Base-by-base conservation (phyloP, 1,140 invertebrate species). In the Aphelinus certus region DNA sequence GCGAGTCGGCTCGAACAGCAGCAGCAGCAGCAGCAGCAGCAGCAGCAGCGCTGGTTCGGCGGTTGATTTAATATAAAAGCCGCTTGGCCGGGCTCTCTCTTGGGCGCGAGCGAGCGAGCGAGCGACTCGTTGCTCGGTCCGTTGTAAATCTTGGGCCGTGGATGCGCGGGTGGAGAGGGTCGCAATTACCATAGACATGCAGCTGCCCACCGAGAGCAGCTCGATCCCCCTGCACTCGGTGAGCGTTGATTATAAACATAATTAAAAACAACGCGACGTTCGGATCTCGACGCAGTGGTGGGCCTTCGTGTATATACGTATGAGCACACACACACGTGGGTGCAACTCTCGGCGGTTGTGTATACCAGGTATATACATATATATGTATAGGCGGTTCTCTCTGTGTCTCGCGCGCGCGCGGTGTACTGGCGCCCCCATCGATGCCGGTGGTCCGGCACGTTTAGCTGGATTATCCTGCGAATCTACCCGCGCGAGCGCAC, bases 171-270 rank as follows among this genome's bases (percentile, higher is more conserved):
- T 1, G 49, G 51, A 55, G 57, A 43, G 58, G 61, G 66, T 7
- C 42, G 43, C 79, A 82, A 87, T 88, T 88, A 88, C 85, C 86
- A 88, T 87, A 88, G 86, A 87, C 86, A 87, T 82, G 86, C 83
- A 81, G 81, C 26, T 26, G 26, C 26, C 26, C 26, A 26, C 26
- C 26, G 0, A 26, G 26, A 26, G 26, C 26, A 26, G 26, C 26
- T 26, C 26, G 26, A 26, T 26, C 26, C 26, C 26, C 26, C 26
- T 26, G 26, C 26, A 26, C 26, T 26, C 26, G 26, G 26, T 26
- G 60, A 79, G 84, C 82, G 83, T 85, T 88, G 85, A 88, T 87
- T 87, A 88, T 88, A 86, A 86, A 86, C 83, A 88, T 87, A 88
- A 87, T 87, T 87, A 87, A 88, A 88, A 88, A 87, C 83, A 87